These are phyloP conservation scores for Toxotes chatareus DNA, from an alignment of 2,113 vertebrate species.

Conservation along the genomic window DNA sequence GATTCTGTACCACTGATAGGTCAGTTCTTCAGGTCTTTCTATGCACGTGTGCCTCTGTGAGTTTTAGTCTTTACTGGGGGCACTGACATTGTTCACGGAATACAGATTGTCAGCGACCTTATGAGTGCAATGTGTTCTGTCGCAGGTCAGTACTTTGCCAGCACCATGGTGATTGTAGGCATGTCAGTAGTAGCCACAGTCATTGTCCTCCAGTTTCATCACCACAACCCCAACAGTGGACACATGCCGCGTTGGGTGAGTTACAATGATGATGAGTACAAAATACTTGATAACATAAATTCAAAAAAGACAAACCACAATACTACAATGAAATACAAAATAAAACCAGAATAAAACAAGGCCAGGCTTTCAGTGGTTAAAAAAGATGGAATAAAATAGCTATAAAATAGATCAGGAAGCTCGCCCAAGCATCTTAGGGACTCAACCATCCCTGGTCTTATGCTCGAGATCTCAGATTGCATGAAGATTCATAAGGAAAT, in stretches of 20 bases:
- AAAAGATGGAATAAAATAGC: background rate
- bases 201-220: constrained; percentile 87
- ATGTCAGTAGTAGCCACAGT: constrained; percentile 88
- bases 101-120: background rate
- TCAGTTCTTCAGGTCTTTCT: background rate
- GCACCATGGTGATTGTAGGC: constrained; percentile 88
- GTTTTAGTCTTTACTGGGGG: background rate
- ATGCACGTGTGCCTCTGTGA: background rate
- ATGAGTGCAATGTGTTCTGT: constrained; percentile 36
- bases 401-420: background rate
- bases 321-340: background rate
- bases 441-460: background rate
- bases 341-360: background rate
- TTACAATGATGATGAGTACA: background rate
- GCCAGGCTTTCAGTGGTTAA: background rate
- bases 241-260: constrained; percentile 86
- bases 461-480: background rate
- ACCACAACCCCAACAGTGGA: constrained; percentile 84
- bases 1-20: constrained; percentile 81
- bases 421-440: too few species aligned
- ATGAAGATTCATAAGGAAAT: background rate
- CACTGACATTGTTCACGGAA: background rate
- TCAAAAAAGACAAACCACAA: background rate
- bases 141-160: constrained; percentile 88
- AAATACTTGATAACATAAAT: constrained; percentile 10